These are phyloP conservation scores for Vireo griseus DNA, from an alignment of 2,797 vertebrate species.

Conservation along the genomic window DNA sequence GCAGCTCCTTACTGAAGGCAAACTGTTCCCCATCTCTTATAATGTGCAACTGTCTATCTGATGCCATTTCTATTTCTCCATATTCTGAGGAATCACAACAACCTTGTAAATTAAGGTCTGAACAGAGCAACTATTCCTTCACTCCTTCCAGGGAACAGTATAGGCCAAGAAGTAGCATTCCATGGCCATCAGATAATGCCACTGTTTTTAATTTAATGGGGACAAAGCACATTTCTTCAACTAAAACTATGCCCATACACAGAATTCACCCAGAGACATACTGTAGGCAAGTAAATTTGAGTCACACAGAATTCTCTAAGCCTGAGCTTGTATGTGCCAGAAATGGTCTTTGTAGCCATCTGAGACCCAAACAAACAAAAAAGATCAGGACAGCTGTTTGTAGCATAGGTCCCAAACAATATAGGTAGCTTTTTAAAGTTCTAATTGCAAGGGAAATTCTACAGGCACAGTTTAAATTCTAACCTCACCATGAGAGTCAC, in stretches of 20 bases:
- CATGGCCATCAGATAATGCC: neutral
- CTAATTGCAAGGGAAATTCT: neutral
- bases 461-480: neutral
- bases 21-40: neutral
- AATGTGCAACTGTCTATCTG: neutral
- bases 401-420: neutral
- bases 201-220: neutral
- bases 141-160: neutral
- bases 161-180: neutral
- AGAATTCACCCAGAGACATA: neutral
- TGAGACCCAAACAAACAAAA: neutral
- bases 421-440: neutral
- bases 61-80: neutral
- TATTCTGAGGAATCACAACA: neutral
- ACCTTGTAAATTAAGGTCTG: neutral
- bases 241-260: neutral
- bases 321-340: neutral
- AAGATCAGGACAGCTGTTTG: neutral
- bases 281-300: neutral
- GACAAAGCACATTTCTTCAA: neutral
- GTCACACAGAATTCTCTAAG: neutral
- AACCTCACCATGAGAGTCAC: neutral
- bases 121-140: neutral
- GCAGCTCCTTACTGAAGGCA: neutral
- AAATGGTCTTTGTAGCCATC: neutral